phyloP scores from a whole-genome alignment of 2,888 invertebrate genomes.

The Archips xylosteana region DNA sequence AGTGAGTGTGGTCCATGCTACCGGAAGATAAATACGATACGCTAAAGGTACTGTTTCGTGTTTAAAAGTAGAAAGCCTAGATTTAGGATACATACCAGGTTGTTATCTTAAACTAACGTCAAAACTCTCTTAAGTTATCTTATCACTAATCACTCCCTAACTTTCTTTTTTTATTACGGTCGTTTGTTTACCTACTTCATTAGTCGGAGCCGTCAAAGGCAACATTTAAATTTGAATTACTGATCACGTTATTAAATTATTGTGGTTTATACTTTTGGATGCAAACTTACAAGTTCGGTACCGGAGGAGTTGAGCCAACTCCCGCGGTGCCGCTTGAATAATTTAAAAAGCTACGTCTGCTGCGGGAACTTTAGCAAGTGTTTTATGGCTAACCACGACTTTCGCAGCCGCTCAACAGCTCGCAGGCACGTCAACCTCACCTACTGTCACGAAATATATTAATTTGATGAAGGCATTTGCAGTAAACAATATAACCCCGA shows the following conservation, averaged over 20 bases:
- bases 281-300: conserved; percentile 7
- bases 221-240: conserved; percentile 1
- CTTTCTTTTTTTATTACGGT: background rate
- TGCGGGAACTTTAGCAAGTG: background rate
- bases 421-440: conserved; percentile 5
- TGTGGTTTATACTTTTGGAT: conserved; percentile 2
- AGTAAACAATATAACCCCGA: background rate
- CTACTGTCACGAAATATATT: conserved; percentile 14
- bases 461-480: conserved; percentile 10
- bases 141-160: background rate
- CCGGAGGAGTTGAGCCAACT: conserved; percentile 4
- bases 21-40: conserved; percentile 58
- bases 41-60: conserved; percentile 64
- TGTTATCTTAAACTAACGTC: background rate
- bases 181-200: background rate
- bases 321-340: conserved; percentile 13
- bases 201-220: background rate
- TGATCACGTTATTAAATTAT: background rate
- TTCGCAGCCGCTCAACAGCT: conserved; percentile 12
- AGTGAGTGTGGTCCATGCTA: conserved; percentile 56
- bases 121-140: no score
- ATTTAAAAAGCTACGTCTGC: conserved; percentile 18
- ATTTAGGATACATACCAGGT: background rate
- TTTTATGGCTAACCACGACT: conserved; percentile 1
- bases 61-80: conserved; percentile 12